phyloP scores from a whole-genome alignment of 1,140 invertebrate species.

The Drosophila bifasciata region DNA sequence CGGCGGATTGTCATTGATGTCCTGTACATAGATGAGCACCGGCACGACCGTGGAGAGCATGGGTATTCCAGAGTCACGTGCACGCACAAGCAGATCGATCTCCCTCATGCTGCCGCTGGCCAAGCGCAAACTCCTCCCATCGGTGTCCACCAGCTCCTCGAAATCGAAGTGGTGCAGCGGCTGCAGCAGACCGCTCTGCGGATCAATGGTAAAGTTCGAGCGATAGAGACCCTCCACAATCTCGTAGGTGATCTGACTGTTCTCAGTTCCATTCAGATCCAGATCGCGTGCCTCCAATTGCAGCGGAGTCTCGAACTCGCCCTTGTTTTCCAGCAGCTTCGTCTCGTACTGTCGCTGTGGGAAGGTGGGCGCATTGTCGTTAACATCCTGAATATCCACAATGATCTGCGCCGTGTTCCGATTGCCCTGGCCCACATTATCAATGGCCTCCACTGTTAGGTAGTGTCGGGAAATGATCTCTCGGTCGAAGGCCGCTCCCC shows the following conservation, averaged over 20 bases:
- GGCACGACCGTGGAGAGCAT: slow-evolving; percentile 90
- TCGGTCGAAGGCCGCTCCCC: slow-evolving; percentile 91
- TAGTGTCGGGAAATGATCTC: slow-evolving; percentile 94
- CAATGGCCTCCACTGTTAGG: slow-evolving; percentile 95
- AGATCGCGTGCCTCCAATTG: slow-evolving; percentile 92
- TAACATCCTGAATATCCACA: slow-evolving; percentile 94
- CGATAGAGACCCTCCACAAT: slow-evolving; percentile 90
- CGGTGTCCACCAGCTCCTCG: slow-evolving; percentile 86
- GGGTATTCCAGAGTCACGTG: slow-evolving; percentile 91
- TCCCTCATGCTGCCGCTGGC: slow-evolving; percentile 87
- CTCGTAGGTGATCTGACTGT: slow-evolving; percentile 93
- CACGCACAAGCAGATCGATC: slow-evolving; percentile 91
- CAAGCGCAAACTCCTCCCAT: slow-evolving; percentile 17
- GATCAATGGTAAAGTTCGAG: slow-evolving; percentile 93
- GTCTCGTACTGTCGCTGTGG: slow-evolving; percentile 93
- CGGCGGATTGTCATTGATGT: slow-evolving; percentile 94
- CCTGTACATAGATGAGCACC: slow-evolving; percentile 92
- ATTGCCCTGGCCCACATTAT: slow-evolving; percentile 94
- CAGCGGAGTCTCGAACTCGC: slow-evolving; percentile 90
- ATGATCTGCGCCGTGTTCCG: slow-evolving; percentile 94
- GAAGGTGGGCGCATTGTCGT: slow-evolving; percentile 94
- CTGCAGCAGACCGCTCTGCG: slow-evolving; percentile 88
- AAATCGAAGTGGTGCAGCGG: slow-evolving; percentile 91
- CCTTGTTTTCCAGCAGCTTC: slow-evolving; percentile 91
- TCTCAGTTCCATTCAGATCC: slow-evolving; percentile 94